These are phyloP conservation scores for Luscinia megarhynchos DNA, from an alignment of 2,797 vertebrate species.

Conservation along the genomic window DNA sequence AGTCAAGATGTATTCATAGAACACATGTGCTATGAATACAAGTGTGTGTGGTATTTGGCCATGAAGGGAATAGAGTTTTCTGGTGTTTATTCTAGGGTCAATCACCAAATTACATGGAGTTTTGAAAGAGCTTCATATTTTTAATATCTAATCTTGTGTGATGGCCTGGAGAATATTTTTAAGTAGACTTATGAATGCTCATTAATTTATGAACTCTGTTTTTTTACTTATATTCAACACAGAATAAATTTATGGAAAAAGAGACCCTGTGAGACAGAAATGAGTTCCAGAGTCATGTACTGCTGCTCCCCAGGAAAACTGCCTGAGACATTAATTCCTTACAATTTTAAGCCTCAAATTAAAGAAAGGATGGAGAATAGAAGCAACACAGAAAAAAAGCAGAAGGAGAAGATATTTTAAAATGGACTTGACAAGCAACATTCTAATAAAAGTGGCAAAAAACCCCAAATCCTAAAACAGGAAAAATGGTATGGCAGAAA, in stretches of 20 bases:
- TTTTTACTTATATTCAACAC: not conserved
- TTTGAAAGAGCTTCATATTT: not conserved
- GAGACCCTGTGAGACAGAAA: not conserved
- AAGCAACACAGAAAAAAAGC: not conserved
- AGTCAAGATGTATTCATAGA: not conserved
- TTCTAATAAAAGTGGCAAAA: not conserved
- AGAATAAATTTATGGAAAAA: not conserved
- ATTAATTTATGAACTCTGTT: not conserved
- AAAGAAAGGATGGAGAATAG: not conserved
- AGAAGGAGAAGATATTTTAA: not conserved
- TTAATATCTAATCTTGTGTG: not conserved
- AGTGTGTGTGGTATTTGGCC: not conserved
- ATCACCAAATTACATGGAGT: not conserved
- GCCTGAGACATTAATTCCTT: not conserved
- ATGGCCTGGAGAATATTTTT: not conserved
- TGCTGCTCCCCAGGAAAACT: not conserved
- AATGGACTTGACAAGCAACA: not conserved
- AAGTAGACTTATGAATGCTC: not conserved
- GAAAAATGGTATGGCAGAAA: not conserved
- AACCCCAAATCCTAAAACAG: not conserved
- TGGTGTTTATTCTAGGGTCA: not conserved
- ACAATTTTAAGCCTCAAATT: not conserved
- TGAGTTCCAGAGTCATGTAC: not conserved
- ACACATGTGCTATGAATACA: not conserved
- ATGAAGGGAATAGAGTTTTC: not conserved